These are phyloP conservation scores for Chaetophractus vellerosus DNA, from an alignment of 2,797 vertebrate species.

Conservation along the genomic window DNA sequence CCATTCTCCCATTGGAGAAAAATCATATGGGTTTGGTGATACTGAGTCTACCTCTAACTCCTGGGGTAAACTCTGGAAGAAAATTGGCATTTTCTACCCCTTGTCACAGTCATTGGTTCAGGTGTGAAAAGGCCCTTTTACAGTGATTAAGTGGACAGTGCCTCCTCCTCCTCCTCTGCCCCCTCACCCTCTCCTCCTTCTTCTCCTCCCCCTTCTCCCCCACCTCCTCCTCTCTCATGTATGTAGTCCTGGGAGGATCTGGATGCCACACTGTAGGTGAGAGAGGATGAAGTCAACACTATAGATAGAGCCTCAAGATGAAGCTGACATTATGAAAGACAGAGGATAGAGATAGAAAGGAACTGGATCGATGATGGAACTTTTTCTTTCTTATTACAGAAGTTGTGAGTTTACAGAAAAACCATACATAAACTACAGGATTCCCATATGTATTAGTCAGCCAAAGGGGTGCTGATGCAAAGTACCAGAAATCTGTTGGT, in stretches of 20 bases:
- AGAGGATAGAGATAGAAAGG: not conserved
- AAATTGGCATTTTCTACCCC: not conserved
- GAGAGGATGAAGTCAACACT: too few relatives aligned
- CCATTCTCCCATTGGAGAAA: not conserved
- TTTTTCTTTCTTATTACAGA: too few relatives aligned
- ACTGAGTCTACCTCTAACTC: not conserved
- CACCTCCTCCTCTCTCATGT: not conserved
- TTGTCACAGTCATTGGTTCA: not conserved
- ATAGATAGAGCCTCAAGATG: not conserved
- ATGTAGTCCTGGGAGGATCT: not conserved
- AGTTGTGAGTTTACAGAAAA: too few relatives aligned
- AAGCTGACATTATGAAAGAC: not conserved
- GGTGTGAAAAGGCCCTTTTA: not conserved
- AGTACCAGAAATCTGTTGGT: too few relatives aligned
- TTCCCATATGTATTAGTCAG: too few relatives aligned
- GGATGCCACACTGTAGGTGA: too few relatives aligned
- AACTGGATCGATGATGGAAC: not conserved
- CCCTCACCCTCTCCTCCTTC: too few relatives aligned
- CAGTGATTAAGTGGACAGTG: not conserved
- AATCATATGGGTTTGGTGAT: not conserved
- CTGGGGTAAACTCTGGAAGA: not conserved
- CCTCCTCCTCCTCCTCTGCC: not conserved
- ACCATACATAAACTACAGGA: too few relatives aligned
- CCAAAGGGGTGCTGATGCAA: too few relatives aligned
- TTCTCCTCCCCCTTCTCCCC: not conserved